Evolutionary conservation across 1,140 invertebrate genomes (phyloP).

Genomic region (Drosophila ananassae): DNA sequence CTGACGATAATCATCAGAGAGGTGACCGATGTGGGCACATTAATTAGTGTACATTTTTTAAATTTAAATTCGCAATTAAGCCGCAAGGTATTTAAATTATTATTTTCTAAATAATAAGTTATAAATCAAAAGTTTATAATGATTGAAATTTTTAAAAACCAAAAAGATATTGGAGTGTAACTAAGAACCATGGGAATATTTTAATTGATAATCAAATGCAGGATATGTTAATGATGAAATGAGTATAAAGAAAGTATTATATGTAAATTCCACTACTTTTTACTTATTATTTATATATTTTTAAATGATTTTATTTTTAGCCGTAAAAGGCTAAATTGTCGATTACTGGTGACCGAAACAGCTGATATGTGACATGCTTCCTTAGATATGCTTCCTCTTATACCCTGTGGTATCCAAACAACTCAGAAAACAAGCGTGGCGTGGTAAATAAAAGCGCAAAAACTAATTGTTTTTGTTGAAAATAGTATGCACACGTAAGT

Average conservation of each 20-base stretch:
- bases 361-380: slow-evolving; percentile 53
- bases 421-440: slow-evolving; percentile 52
- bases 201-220: too few species aligned
- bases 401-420: slow-evolving; percentile 53
- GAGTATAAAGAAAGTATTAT: too few species aligned
- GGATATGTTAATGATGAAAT: too few species aligned
- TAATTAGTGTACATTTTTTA: neutral
- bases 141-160: too few species aligned
- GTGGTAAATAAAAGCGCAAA: slow-evolving; percentile 21
- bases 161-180: too few species aligned
- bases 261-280: neutral
- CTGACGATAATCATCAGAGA: neutral
- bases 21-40: neutral
- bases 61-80: too few species aligned
- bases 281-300: neutral
- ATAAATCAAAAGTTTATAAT: too few species aligned
- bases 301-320: neutral
- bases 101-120: too few species aligned
- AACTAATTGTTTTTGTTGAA: slow-evolving; percentile 12
- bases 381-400: slow-evolving; percentile 56
- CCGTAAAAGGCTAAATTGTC: neutral
- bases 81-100: too few species aligned
- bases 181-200: too few species aligned
- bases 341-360: slow-evolving; percentile 6
- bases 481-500: slow-evolving; percentile 69